These are phyloP conservation scores for Stenopsyche tienmushanensis DNA, from an alignment of 1,140 invertebrate species.

Conservation along the genomic window DNA sequence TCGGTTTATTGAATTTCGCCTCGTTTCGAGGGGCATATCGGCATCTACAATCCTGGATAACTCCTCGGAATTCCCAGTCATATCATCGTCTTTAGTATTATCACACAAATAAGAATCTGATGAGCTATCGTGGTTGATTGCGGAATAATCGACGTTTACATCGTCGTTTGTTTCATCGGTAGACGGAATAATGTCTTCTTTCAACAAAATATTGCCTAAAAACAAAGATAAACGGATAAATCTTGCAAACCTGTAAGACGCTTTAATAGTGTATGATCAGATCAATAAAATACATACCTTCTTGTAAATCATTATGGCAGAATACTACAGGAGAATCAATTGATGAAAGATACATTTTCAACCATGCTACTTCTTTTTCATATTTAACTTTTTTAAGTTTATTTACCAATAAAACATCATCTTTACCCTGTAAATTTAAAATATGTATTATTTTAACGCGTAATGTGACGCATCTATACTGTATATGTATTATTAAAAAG, in stretches of 20 bases:
- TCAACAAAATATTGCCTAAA: conserved; percentile 36
- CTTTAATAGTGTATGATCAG: no score
- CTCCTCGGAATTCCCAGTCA: neutral
- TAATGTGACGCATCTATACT: no score
- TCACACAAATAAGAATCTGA: conserved; percentile 29
- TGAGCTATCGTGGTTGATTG: conserved; percentile 33
- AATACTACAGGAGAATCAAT: conserved; percentile 88
- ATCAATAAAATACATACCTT: conserved; percentile 64
- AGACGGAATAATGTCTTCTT: conserved; percentile 29
- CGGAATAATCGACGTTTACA: conserved; percentile 38
- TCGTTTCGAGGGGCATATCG: neutral
- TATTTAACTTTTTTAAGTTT: conserved; percentile 56
- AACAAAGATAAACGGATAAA: neutral
- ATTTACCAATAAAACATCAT: conserved; percentile 42
- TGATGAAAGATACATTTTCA: conserved; percentile 59
- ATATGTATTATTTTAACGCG: neutral
- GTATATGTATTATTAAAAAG: no score
- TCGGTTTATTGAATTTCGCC: neutral
- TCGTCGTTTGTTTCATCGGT: conserved; percentile 44
- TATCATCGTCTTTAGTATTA: neutral
- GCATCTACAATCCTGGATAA: neutral
- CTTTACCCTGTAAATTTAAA: conserved; percentile 44
- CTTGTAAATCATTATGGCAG: conserved; percentile 97
- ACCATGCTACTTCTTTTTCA: conserved; percentile 64
- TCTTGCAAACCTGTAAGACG: neutral